phyloP scores from a whole-genome alignment of 1,140 invertebrate species.

The Brevipalpus yothersi region DNA sequence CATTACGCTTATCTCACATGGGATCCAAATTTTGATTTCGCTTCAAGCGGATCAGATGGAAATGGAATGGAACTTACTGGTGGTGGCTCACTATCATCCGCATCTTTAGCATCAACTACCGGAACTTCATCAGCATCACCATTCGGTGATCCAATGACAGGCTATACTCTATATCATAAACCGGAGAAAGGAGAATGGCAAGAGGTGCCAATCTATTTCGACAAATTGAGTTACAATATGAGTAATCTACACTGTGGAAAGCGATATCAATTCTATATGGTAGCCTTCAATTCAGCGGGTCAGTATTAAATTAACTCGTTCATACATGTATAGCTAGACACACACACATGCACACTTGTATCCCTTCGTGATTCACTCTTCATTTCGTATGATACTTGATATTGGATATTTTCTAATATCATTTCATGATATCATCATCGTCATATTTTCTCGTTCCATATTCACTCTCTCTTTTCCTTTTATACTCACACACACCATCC shows the following conservation, averaged over 20 bases:
- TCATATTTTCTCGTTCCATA: too few relatives aligned
- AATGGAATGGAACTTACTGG: too few relatives aligned
- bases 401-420: too few relatives aligned
- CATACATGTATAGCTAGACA: neutral
- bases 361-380: too few relatives aligned
- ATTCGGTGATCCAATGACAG: slow-evolving; percentile 6
- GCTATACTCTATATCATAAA: slow-evolving; percentile 22
- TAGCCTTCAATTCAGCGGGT: slow-evolving; percentile 11
- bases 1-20: slow-evolving; percentile 12
- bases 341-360: neutral
- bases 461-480: too few relatives aligned
- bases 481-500: too few relatives aligned
- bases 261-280: slow-evolving; percentile 7
- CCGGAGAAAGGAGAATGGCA: slow-evolving; percentile 32
- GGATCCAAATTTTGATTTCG: slow-evolving; percentile 8
- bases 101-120: neutral
- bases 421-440: too few relatives aligned
- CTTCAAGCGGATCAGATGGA: neutral
- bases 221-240: neutral
- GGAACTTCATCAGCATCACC: too few relatives aligned
- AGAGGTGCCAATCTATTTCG: slow-evolving; percentile 14
- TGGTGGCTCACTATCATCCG: slow-evolving; percentile 9
- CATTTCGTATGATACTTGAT: too few relatives aligned
- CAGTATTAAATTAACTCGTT: neutral
- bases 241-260: slow-evolving; percentile 1